These are phyloP conservation scores for Tolmerus cingulatus DNA, from an alignment of 2,888 invertebrate species.

Conservation along the genomic window DNA sequence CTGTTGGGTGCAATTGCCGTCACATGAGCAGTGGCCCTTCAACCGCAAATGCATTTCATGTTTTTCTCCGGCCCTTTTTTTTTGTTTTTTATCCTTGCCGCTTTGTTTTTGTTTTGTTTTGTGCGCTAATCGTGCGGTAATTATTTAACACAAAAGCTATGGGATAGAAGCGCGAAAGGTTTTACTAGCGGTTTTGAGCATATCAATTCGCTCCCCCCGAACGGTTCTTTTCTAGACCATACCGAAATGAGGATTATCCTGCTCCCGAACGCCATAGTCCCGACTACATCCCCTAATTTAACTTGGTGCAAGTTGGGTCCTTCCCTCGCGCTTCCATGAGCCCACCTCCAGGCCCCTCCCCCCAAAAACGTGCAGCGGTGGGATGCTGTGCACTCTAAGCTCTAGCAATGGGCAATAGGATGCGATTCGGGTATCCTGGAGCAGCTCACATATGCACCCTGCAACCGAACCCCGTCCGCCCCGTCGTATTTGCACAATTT, in stretches of 20 bases:
- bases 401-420: not conserved
- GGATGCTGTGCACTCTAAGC: not conserved
- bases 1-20: not conserved
- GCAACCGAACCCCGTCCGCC: not conserved
- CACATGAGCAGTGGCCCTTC: not conserved
- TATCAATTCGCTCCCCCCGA: not conserved
- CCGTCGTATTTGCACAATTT: not conserved
- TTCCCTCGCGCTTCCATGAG: not conserved
- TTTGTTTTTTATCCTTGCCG: not conserved
- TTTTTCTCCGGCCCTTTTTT: not conserved
- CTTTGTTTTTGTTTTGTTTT: constrained; percentile 29
- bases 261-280: not conserved
- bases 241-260: not conserved
- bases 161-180: not conserved
- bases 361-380: not conserved
- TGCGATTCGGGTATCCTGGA: not conserved
- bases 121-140: constrained; percentile 42
- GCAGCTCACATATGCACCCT: not conserved
- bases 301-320: not conserved
- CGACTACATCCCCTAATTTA: not conserved
- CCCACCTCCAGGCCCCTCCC: not conserved
- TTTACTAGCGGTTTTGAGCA: not conserved
- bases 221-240: not conserved
- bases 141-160: constrained; percentile 41
- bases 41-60: constrained; percentile 11